phyloP scores from a whole-genome alignment of 2,113 vertebrate genomes.

The Clarias gariepinus region DNA sequence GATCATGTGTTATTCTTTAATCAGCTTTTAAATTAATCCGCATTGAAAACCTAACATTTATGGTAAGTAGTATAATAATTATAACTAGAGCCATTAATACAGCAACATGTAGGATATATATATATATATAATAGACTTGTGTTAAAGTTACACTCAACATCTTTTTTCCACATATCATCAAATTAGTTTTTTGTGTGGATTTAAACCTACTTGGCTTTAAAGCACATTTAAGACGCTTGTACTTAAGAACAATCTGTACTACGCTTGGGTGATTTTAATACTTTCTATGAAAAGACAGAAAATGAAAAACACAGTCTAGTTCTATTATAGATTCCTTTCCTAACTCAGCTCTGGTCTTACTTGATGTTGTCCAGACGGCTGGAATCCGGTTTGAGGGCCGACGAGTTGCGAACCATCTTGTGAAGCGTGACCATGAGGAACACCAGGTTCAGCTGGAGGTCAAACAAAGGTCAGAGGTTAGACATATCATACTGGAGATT shows the following conservation, averaged over 20 bases:
- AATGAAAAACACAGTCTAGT: not conserved
- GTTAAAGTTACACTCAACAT: too few species aligned
- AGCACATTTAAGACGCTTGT: too few species aligned
- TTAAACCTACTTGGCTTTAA: too few species aligned
- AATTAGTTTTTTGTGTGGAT: too few species aligned
- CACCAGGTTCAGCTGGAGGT: slow-evolving; percentile 83
- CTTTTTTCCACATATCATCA: too few species aligned
- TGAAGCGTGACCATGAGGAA: slow-evolving; percentile 92
- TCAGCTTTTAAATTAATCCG: not conserved
- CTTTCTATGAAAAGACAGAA: too few species aligned
- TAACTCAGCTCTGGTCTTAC: slow-evolving; percentile 67
- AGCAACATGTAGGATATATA: not conserved
- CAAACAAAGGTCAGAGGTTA: not conserved
- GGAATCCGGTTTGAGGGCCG: slow-evolving; percentile 89
- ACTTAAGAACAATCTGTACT: too few species aligned
- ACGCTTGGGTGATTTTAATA: too few species aligned
- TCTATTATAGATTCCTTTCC: not conserved
- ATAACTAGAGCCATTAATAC: not conserved
- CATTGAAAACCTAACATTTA: not conserved
- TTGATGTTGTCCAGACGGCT: slow-evolving; percentile 89
- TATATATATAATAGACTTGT: too few species aligned
- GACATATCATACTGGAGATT: not conserved
- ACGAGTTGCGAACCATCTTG: slow-evolving; percentile 89
- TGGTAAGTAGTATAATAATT: not conserved
- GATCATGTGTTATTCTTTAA: not conserved